Conservation (phyloP, 2,113 vertebrate species). For the Xenopus tropicalis region UCB_Xtro_10.0 CM004447.2:89732501-89733000, state of each 20-base stretch:
- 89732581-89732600: too few species aligned
- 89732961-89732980: too few species aligned
- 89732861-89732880: slow-evolving; percentile 50
- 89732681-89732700: too few species aligned
- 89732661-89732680: too few species aligned
- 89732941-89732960: too few species aligned
- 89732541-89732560: too few species aligned
- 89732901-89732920: neutral
- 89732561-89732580: too few species aligned
- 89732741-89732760: slow-evolving; percentile 3
- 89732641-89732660: too few species aligned
- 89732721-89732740: neutral
- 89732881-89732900: slow-evolving; percentile 53
- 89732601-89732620: too few species aligned
- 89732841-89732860: slow-evolving; percentile 51
- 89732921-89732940: neutral
- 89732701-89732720: neutral
- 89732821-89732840: slow-evolving; percentile 62
- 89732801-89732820: slow-evolving; percentile 52
- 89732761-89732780: slow-evolving; percentile 24
- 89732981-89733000: too few species aligned
- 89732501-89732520: too few species aligned
- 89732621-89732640: neutral
- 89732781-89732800: slow-evolving; percentile 55
- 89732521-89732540: too few species aligned